A percentile compares a stretch with the other conserved stretches of the same genome.
Conservation (phyloP, 1,140 invertebrate genomes). For the Panonychus citri region DNA sequence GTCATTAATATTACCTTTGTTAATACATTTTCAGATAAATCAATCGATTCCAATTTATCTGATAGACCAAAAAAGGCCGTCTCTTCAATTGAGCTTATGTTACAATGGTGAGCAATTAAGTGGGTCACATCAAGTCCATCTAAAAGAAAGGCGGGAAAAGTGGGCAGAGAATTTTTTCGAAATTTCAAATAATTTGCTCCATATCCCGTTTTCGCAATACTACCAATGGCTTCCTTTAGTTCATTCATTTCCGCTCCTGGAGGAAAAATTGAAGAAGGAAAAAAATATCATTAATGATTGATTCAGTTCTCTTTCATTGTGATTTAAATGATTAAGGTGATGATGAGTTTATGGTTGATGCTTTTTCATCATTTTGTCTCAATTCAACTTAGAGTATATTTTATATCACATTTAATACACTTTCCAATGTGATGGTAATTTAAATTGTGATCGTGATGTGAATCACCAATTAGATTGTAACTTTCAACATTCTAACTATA, state of each 20-base stretch:
- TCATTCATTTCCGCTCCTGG: background rate
- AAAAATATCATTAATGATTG: too few relatives aligned
- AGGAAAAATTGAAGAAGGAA: background rate
- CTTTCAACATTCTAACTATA: too few relatives aligned
- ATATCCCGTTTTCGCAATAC: conserved; percentile 37
- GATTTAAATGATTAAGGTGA: too few relatives aligned
- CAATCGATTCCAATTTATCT: conserved; percentile 14
- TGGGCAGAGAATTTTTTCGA: conserved; percentile 52
- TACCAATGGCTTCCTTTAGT: conserved; percentile 33
- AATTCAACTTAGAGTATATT: too few relatives aligned
- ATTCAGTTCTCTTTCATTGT: too few relatives aligned
- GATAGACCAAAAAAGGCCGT: conserved; percentile 18
- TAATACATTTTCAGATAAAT: conserved; percentile 16
- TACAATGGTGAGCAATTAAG: conserved; percentile 53
- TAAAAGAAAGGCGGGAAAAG: conserved; percentile 56
- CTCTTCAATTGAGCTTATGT: conserved; percentile 11
- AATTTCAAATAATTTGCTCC: conserved; percentile 60
- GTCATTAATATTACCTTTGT: conserved; percentile 3
- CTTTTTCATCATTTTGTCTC: too few relatives aligned
- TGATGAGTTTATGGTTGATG: too few relatives aligned
- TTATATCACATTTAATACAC: too few relatives aligned
- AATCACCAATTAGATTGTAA: too few relatives aligned
- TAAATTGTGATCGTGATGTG: too few relatives aligned
- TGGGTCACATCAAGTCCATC: conserved; percentile 62
- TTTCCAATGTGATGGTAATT: too few relatives aligned